Conservation (phyloP, 2,888 invertebrate genomes). For the Cataglyphis cursor region DNA sequence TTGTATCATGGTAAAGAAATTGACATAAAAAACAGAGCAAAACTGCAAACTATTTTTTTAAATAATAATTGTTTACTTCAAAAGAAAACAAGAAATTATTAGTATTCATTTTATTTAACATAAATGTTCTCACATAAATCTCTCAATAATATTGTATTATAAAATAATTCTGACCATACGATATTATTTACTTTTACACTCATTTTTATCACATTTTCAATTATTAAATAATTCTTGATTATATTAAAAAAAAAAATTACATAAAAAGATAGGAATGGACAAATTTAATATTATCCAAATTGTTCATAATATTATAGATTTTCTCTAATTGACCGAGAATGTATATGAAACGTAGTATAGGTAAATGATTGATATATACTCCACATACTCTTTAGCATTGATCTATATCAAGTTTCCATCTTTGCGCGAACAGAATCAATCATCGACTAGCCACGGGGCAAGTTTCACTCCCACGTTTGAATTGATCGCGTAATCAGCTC, state of each 20-base stretch:
- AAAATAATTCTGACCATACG: background rate
- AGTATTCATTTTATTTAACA: background rate
- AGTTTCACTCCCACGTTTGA: background rate
- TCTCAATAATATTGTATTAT: background rate
- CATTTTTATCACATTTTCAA: background rate
- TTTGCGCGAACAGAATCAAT: background rate
- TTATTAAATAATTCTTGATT: constrained; percentile 14
- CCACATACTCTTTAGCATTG: constrained; percentile 2
- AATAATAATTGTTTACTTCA: background rate
- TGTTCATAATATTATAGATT: background rate
- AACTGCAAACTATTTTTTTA: background rate
- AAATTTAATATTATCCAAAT: background rate
- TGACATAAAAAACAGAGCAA: background rate
- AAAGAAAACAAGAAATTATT: background rate
- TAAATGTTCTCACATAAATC: background rate
- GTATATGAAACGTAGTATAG: background rate
- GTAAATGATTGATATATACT: background rate
- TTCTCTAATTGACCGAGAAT: background rate
- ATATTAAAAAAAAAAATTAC: constrained; percentile 14
- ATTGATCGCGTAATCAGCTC: constrained; percentile 19
- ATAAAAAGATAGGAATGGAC: background rate
- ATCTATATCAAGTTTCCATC: constrained; percentile 22
- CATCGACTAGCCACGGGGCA: constrained; percentile 10
- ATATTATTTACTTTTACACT: background rate
- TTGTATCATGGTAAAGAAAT: background rate